These are phyloP conservation scores for Apamea epomidion DNA, from an alignment of 2,888 invertebrate genomes.

Conservation along the genomic window DNA sequence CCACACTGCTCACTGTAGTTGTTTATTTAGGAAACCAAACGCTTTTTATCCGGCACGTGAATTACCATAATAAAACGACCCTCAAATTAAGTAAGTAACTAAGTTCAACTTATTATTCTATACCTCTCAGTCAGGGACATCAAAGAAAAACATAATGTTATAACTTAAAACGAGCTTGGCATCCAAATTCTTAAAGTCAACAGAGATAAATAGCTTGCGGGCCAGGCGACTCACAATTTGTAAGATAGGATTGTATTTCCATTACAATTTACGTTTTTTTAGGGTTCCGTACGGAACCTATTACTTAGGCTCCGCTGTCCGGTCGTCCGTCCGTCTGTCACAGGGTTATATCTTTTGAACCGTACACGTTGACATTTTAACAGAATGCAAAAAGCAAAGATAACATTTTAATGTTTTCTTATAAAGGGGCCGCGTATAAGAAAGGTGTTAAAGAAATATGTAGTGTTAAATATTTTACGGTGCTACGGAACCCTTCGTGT, in stretches of 20 bases:
- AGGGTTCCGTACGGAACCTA: background rate
- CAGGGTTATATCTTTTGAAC: background rate
- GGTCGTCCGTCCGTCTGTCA: no score
- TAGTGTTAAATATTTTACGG: background rate
- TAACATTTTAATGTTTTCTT: background rate
- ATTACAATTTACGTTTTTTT: conserved; percentile 12
- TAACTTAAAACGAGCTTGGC: conserved; percentile 39
- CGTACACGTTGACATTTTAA: background rate
- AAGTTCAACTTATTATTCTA: conserved; percentile 33
- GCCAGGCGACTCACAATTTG: conserved; percentile 24
- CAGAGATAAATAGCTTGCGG: conserved; percentile 30
- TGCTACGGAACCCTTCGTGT: background rate
- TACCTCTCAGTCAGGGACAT: conserved; percentile 28
- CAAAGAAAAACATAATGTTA: conserved; percentile 49
- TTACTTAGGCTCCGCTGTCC: no score
- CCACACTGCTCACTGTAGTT: background rate
- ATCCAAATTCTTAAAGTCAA: conserved; percentile 39
- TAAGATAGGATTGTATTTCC: conserved; percentile 31
- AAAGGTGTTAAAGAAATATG: background rate
- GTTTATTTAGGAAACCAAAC: background rate
- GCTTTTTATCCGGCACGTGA: background rate
- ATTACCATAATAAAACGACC: background rate
- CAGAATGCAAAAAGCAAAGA: background rate
- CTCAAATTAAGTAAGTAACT: conserved; percentile 17
- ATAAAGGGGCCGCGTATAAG: no score